A percentile compares a stretch with the other conserved stretches of the same genome.
Evolutionary conservation across 92 coral and sea anemone species (phyloP).

Genomic region (Umimayanthus kanabou): DNA sequence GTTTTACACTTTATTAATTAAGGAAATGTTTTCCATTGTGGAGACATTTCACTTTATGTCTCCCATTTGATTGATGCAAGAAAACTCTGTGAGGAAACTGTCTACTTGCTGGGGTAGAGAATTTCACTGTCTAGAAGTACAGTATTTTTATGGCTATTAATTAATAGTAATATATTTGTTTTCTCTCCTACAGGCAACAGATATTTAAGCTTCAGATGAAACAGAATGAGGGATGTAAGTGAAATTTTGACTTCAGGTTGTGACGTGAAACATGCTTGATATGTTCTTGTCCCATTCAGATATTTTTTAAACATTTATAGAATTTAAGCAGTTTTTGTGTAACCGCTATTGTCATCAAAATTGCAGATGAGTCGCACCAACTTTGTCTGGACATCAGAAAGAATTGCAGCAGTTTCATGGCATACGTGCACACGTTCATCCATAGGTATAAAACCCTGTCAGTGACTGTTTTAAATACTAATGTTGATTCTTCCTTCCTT

Average conservation of each 20-base stretch:
- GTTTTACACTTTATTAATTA: too few species aligned
- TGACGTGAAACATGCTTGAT: too few species aligned
- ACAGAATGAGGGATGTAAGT: constrained; percentile 69
- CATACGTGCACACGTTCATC: constrained; percentile 66
- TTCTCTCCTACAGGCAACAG: constrained; percentile 66
- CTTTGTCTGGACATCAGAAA: constrained; percentile 72
- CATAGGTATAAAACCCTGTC: constrained; percentile 58
- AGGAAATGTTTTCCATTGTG: too few species aligned
- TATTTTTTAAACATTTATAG: not conserved
- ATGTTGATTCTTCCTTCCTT: not conserved
- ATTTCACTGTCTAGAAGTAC: too few species aligned
- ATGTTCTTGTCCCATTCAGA: not conserved
- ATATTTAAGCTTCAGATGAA: constrained; percentile 72
- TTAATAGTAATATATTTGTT: not conserved
- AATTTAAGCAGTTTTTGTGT: not conserved
- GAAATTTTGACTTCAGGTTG: constrained; percentile 48
- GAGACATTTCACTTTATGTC: too few species aligned
- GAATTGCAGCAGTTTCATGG: constrained; percentile 70
- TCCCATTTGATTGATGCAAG: too few species aligned
- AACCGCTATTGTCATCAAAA: not conserved
- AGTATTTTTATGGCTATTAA: too few species aligned
- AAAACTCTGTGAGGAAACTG: too few species aligned
- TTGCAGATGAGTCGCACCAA: constrained; percentile 67
- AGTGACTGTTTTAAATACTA: not conserved
- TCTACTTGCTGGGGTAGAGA: too few species aligned